Percentiles rank a stretch among this genome's conserved stretches.
phyloP scores from a whole-genome alignment of 1,140 invertebrate genomes.

The Anastrepha obliqua region DNA sequence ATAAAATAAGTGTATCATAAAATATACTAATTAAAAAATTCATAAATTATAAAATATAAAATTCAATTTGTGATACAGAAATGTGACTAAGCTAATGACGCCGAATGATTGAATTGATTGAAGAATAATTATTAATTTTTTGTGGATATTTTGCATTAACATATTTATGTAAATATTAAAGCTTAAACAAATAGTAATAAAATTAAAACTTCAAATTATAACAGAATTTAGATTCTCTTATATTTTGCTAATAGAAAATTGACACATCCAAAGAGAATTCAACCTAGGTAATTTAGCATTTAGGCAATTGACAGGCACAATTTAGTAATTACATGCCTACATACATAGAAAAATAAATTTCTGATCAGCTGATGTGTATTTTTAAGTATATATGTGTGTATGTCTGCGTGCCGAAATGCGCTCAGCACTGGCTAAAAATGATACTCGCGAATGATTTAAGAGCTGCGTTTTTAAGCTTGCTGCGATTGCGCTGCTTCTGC shows the following conservation, averaged over 20 bases:
- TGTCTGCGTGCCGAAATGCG: background rate
- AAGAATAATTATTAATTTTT: no score
- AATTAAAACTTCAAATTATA: background rate
- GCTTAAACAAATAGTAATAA: background rate
- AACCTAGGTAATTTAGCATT: background rate
- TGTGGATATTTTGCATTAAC: background rate
- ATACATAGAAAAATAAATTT: background rate
- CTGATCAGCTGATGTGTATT: background rate
- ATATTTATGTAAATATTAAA: slow-evolving; percentile 9
- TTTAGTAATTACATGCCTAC: background rate
- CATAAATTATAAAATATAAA: background rate
- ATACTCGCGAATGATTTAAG: background rate
- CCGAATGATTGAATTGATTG: no score
- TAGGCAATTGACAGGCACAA: background rate
- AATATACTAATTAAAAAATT: background rate
- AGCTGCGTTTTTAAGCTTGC: background rate
- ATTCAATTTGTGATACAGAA: slow-evolving; percentile 8
- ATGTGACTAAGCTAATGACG: slow-evolving; percentile 5
- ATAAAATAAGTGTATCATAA: background rate
- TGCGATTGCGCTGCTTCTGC: background rate
- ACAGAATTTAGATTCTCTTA: background rate
- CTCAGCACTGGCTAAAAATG: background rate
- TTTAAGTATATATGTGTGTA: background rate
- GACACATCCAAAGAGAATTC: slow-evolving; percentile 19
- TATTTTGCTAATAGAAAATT: background rate